Percentiles rank a stretch among this genome's conserved stretches.
These are phyloP conservation scores for Malthinus seriepunctatus DNA, from an alignment of 2,888 invertebrate genomes.

Conservation along the genomic window DNA sequence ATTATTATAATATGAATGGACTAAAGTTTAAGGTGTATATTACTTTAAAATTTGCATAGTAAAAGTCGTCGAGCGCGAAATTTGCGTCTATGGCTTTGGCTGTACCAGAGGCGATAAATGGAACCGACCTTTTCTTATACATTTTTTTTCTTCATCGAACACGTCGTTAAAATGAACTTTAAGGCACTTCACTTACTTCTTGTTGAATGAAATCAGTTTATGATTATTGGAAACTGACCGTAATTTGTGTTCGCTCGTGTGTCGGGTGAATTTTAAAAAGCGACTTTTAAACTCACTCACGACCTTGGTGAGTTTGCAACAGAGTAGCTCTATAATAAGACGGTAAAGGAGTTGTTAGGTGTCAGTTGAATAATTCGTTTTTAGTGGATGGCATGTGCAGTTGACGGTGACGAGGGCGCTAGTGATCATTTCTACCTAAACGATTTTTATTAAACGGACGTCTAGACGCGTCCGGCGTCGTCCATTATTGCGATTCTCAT, in stretches of 20 bases:
- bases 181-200: conserved; percentile 27
- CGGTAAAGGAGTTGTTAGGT: conserved; percentile 14
- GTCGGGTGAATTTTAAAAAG: background rate
- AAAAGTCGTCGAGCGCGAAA: conserved; percentile 34
- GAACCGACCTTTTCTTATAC: conserved; percentile 5
- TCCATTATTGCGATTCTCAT: conserved; percentile 23
- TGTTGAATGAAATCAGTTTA: conserved; percentile 15
- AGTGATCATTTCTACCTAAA: conserved; percentile 20
- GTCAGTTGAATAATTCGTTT: conserved; percentile 21
- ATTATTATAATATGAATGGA: conserved; percentile 48
- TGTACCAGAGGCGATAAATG: conserved; percentile 20
- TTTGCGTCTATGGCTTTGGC: conserved; percentile 31
- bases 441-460: conserved; percentile 28
- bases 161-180: conserved; percentile 28
- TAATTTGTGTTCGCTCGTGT: conserved; percentile 11
- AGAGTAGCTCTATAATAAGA: background rate
- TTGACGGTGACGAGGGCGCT: conserved; percentile 20
- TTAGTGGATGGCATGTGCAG: conserved; percentile 18
- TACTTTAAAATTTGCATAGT: conserved; percentile 42
- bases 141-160: conserved; percentile 27
- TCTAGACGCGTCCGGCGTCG: conserved; percentile 26
- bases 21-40: conserved; percentile 40
- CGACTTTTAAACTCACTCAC: background rate
- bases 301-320: conserved; percentile 2
- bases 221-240: conserved; percentile 27